Base-by-base conservation (phyloP, 2,888 invertebrate species). In the Rhingia campestris region DNA sequence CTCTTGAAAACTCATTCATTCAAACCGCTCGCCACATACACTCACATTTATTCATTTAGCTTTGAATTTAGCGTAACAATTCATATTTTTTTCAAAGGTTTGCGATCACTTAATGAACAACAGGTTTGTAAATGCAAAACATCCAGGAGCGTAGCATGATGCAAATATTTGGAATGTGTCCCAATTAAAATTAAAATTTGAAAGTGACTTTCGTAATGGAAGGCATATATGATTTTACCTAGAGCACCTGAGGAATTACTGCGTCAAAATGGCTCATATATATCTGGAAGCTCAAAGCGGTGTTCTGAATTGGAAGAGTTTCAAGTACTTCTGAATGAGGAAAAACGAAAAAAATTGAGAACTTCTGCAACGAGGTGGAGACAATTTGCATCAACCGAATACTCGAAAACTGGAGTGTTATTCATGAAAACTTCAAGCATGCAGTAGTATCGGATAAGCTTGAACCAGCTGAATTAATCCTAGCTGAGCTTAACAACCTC, bases 361-460 rank as follows among this genome's bases (percentile, higher is more conserved):
- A 73, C 77, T 32, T 77, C 75, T n/a, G 61, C 12, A 6, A 86
- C 79, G 0, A 73, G 77, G 47, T 87, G 82, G 86, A 51, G 86
- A 30, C 84, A 49, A 53, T 86, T 37, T 87, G 75, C 47, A 67
- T 86, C 6, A 66, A 75, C 39, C 58, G 70, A 56, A 86, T 86
- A 32, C 79, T 86, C 10, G 49, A 81, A 12, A 86, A 86, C 49
- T 87, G 79, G 87, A 10, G 56, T 9, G 81, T 79, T 22, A 32
- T 69, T 33, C 10, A 47, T 9, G 73, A 63, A 49, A 79, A 73
- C 69, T 73, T 82, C 43, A 82, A 72, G 58, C 47, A 45, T 6
- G 69, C 75, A 7, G n/a, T 64, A 9, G 10, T 22, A 10, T 49
- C 66, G 59, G 86, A 86, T 49, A 81, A 86, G 43, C 58, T 86